These are phyloP conservation scores for Drosophila seguyi DNA, from an alignment of 1,140 invertebrate genomes.

Conservation along the genomic window DNA sequence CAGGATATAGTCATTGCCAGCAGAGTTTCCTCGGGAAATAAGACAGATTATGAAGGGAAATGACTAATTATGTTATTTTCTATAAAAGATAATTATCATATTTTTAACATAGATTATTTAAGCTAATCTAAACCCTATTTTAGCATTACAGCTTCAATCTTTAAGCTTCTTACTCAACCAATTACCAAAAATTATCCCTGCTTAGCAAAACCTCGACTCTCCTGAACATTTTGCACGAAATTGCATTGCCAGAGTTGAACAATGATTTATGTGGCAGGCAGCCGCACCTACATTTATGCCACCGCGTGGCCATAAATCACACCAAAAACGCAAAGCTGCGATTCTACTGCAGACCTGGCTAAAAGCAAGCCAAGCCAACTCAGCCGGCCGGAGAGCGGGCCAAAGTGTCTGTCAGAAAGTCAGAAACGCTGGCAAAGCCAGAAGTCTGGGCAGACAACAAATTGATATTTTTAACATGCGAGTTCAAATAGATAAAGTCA, in stretches of 20 bases:
- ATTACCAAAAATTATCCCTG: constrained; percentile 46
- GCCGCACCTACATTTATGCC: constrained; percentile 82
- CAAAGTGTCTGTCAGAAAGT: constrained; percentile 58
- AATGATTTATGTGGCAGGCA: constrained; percentile 76
- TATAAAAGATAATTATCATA: background rate
- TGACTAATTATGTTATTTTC: background rate
- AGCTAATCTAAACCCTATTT: too few species aligned
- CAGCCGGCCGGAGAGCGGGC: constrained; percentile 13
- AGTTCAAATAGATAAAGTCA: constrained; percentile 83
- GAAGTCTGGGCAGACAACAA: constrained; percentile 76
- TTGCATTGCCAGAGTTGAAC: constrained; percentile 65
- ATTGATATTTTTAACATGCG: constrained; percentile 82
- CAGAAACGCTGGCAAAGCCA: constrained; percentile 36
- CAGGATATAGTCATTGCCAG: constrained; percentile 7
- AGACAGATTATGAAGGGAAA: background rate
- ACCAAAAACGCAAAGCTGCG: constrained; percentile 76
- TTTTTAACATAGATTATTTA: background rate
- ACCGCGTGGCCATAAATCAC: constrained; percentile 79
- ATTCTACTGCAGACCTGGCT: constrained; percentile 40
- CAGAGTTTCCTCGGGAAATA: constrained; percentile 3
- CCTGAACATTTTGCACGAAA: constrained; percentile 50
- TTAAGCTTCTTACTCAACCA: background rate
- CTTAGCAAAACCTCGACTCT: constrained; percentile 14
- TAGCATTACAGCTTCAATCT: background rate
- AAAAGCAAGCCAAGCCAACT: constrained; percentile 12